Conservation (phyloP, 2,113 vertebrate species). For the Empidonax traillii region DNA sequence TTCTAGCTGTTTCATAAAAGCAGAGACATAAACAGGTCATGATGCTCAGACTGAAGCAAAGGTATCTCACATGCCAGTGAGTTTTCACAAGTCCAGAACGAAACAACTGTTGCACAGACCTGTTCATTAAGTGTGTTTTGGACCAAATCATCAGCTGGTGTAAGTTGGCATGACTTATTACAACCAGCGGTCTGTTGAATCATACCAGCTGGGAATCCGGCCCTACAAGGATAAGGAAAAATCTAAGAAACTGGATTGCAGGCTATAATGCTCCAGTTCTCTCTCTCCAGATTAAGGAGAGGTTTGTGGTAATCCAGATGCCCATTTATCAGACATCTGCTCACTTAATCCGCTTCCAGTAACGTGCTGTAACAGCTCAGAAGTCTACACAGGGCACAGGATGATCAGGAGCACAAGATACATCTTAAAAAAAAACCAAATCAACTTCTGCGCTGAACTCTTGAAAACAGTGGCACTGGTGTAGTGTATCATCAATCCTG, state of each 20-base stretch:
- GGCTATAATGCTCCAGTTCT: not conserved
- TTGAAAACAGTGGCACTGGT: not conserved
- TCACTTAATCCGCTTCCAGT: not conserved
- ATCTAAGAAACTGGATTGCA: not conserved
- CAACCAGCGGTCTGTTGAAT: not conserved
- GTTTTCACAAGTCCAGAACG: not conserved
- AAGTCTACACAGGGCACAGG: not conserved
- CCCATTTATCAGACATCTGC: constrained; percentile 40
- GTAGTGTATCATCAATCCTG: not conserved
- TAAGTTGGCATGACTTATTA: not conserved
- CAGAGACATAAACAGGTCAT: not conserved
- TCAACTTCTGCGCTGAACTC: not conserved
- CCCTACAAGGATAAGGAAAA: not conserved
- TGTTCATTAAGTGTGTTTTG: not conserved
- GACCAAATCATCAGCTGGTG: not conserved
- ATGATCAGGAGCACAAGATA: not conserved
- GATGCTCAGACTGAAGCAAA: not conserved
- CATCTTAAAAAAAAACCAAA: not conserved
- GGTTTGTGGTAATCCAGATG: not conserved
- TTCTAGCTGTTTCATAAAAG: not conserved
- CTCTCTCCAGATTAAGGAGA: not conserved
- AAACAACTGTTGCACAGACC: not conserved
- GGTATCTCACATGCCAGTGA: not conserved
- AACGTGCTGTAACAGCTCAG: not conserved
- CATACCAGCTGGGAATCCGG: not conserved